phyloP scores from a whole-genome alignment of 1,140 invertebrate genomes.

The Listronotus bonariensis region DNA sequence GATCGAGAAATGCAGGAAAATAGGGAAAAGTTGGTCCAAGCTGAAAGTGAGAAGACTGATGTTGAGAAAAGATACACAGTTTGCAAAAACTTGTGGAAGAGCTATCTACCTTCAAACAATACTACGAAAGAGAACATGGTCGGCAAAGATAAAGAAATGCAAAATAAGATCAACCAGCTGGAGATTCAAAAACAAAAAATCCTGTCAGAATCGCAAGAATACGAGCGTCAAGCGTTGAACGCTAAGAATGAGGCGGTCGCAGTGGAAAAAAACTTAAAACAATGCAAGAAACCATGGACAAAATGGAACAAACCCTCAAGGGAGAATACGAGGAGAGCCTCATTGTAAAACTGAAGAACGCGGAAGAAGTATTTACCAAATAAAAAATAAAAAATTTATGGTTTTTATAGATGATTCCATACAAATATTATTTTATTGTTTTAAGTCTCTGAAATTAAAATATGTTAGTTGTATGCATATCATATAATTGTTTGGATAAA shows the following conservation, averaged over 20 bases:
- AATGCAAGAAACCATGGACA: constrained; percentile 22
- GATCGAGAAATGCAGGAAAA: constrained; percentile 32
- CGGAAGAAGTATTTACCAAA: constrained; percentile 50
- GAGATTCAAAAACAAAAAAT: constrained; percentile 52
- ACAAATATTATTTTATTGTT: too few relatives aligned
- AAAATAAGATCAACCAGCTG: constrained; percentile 48
- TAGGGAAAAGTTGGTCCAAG: constrained; percentile 25
- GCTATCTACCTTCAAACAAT: constrained; percentile 20
- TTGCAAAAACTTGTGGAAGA: constrained; percentile 34
- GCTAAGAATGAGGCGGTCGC: constrained; percentile 54
- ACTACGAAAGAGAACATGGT: constrained; percentile 29
- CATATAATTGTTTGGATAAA: too few relatives aligned
- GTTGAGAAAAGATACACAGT: constrained; percentile 29
- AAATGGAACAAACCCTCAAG: constrained; percentile 28
- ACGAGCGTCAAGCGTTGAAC: constrained; percentile 29
- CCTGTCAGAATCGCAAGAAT: constrained; percentile 36
- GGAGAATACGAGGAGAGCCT: constrained; percentile 28
- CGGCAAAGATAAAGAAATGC: constrained; percentile 44
- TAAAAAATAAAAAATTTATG: too few relatives aligned
- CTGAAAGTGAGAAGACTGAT: constrained; percentile 25
- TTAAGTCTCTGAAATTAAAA: too few relatives aligned
- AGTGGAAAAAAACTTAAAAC: constrained; percentile 46
- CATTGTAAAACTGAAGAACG: constrained; percentile 46
- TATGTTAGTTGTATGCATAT: too few relatives aligned
- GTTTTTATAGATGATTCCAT: too few relatives aligned